These are phyloP conservation scores for Bombus consobrinus DNA, from an alignment of 1,140 invertebrate genomes.

Conservation along the genomic window DNA sequence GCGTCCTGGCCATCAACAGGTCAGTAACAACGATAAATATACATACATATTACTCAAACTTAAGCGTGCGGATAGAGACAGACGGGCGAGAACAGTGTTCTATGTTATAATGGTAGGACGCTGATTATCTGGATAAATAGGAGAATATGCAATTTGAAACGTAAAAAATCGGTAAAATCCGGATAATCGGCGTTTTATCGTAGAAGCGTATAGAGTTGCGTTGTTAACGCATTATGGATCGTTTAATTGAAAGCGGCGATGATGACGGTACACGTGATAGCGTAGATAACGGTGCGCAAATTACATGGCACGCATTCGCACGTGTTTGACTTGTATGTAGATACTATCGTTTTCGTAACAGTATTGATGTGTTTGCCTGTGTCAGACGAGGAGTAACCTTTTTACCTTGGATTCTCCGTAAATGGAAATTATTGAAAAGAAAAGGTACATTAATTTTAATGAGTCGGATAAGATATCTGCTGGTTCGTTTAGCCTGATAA, in stretches of 20 bases:
- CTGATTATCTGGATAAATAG: neutral
- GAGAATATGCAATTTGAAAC: neutral
- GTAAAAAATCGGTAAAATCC: neutral
- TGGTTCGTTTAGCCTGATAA: neutral
- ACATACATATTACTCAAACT: constrained; percentile 36
- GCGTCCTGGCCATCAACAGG: constrained; percentile 82
- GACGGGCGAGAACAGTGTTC: constrained; percentile 1
- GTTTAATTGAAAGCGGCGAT: neutral
- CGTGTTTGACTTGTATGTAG: neutral
- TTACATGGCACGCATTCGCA: constrained; percentile 18
- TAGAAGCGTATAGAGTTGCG: neutral
- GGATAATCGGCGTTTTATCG: neutral
- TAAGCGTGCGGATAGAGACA: constrained; percentile 38
- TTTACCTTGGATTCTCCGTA: neutral
- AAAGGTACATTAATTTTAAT: neutral
- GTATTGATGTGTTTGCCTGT: neutral
- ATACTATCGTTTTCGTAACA: neutral
- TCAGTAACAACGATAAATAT: constrained; percentile 81
- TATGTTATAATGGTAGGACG: neutral
- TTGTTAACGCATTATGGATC: constrained; percentile 2
- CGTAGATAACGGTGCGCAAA: constrained; percentile 14
- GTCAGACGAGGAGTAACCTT: constrained; percentile 7
- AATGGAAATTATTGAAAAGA: neutral
- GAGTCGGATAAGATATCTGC: neutral
- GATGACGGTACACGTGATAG: neutral